phyloP scores from a whole-genome alignment of 1,140 invertebrate species.

The Caenorhabditis brenneri region DNA sequence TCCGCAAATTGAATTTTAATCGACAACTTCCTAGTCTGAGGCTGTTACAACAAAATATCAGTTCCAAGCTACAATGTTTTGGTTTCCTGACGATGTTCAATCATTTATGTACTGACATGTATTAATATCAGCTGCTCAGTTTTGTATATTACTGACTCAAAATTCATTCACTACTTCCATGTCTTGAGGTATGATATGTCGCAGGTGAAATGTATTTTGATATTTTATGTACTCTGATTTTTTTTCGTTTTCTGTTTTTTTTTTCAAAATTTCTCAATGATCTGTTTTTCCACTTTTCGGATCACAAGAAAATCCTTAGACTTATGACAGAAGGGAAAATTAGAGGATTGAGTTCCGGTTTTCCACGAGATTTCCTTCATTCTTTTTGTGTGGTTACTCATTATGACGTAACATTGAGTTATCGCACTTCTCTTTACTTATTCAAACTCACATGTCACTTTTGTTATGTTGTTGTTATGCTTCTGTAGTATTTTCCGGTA shows the following conservation, averaged over 20 bases:
- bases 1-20: too few species aligned
- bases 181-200: too few species aligned
- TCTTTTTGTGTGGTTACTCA: neutral
- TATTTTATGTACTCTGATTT: neutral
- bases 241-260: neutral
- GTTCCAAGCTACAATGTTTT: too few species aligned
- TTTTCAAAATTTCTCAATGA: neutral
- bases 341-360: neutral
- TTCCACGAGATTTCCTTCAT: neutral
- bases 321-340: neutral
- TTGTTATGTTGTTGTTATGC: slow-evolving; percentile 10
- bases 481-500: neutral
- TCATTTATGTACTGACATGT: too few species aligned
- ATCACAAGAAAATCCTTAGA: neutral
- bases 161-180: too few species aligned
- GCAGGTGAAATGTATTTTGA: neutral
- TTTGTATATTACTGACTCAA: too few species aligned
- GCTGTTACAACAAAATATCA: too few species aligned
- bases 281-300: too few species aligned
- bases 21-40: too few species aligned
- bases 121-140: too few species aligned
- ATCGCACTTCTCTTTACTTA: neutral
- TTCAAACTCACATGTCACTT: neutral
- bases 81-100: too few species aligned
- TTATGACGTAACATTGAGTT: neutral